A percentile compares a stretch with the other conserved stretches of the same genome.
Conservation (phyloP, 2,888 invertebrate species). For the Ellobium chinense region DNA sequence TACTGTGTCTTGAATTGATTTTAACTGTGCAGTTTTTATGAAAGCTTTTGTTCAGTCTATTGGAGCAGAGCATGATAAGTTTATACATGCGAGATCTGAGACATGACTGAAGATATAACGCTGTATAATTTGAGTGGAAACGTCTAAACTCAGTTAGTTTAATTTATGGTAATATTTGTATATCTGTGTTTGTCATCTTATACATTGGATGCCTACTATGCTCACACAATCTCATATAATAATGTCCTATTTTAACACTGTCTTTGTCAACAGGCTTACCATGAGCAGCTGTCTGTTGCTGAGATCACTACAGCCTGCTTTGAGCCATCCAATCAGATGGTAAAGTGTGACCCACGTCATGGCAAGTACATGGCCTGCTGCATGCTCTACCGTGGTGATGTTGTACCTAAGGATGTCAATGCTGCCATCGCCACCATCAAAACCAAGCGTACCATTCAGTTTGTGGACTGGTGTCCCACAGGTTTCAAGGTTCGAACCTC, state of each 20-base stretch:
- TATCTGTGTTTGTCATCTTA: too few relatives aligned
- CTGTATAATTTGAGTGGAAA: too few relatives aligned
- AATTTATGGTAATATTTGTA: too few relatives aligned
- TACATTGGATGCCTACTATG: too few relatives aligned
- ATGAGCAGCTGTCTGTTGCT: constrained; percentile 43
- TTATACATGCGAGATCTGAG: too few relatives aligned
- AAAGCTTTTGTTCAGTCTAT: too few relatives aligned
- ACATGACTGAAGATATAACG: too few relatives aligned
- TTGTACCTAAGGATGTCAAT: constrained; percentile 72
- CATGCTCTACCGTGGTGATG: constrained; percentile 71
- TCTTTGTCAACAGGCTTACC: constrained; percentile 61
- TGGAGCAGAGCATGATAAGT: too few relatives aligned
- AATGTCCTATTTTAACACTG: not conserved
- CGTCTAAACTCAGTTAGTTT: too few relatives aligned
- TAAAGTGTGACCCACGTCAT: constrained; percentile 82
- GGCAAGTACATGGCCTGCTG: constrained; percentile 78
- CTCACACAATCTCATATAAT: too few relatives aligned
- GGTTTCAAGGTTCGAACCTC: constrained; percentile 82
- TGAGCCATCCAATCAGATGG: constrained; percentile 47
- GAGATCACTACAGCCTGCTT: constrained; percentile 46
- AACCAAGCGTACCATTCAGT: constrained; percentile 67
- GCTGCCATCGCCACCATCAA: constrained; percentile 71
- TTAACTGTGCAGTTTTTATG: too few relatives aligned
- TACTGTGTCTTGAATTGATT: too few relatives aligned
- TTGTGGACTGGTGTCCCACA: constrained; percentile 83